Percentiles rank a stretch among this genome's conserved stretches.
phyloP scores from a whole-genome alignment of 2,113 vertebrate species.

The Anhinga anhinga region DNA sequence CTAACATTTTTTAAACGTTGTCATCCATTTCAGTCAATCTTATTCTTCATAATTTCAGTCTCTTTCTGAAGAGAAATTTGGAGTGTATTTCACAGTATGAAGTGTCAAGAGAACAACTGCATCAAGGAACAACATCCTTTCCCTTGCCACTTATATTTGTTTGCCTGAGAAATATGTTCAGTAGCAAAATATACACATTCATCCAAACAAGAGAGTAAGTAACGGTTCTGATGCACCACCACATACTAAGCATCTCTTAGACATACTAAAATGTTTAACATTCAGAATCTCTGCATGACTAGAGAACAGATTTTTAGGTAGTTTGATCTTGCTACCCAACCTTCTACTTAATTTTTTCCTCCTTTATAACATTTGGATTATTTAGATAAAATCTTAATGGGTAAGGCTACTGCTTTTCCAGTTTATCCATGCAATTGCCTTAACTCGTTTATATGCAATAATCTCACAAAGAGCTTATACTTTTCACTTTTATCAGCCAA shows the following conservation, averaged over 20 bases:
- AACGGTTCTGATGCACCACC: neutral
- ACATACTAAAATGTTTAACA: neutral
- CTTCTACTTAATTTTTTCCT: neutral
- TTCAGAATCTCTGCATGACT: neutral
- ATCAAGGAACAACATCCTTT: neutral
- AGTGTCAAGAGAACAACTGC: neutral
- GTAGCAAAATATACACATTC: neutral
- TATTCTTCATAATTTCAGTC: neutral
- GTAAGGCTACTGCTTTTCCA: neutral
- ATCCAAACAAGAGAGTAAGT: neutral
- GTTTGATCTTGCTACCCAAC: neutral
- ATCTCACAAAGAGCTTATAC: neutral
- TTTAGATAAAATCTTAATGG: constrained; percentile 23
- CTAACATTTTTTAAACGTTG: constrained; percentile 28
- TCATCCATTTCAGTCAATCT: constrained; percentile 20
- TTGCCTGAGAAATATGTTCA: neutral
- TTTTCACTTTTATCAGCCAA: constrained; percentile 54
- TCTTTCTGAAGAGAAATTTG: neutral
- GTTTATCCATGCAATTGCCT: neutral
- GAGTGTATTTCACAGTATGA: neutral
- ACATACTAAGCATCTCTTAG: neutral
- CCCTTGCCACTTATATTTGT: neutral
- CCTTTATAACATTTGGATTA: neutral
- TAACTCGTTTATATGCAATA: neutral
- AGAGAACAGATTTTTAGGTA: neutral